Percentiles rank a stretch among this genome's conserved stretches.
phyloP scores from a whole-genome alignment of 2,888 invertebrate species.

The Malthinus flaveolus region DNA sequence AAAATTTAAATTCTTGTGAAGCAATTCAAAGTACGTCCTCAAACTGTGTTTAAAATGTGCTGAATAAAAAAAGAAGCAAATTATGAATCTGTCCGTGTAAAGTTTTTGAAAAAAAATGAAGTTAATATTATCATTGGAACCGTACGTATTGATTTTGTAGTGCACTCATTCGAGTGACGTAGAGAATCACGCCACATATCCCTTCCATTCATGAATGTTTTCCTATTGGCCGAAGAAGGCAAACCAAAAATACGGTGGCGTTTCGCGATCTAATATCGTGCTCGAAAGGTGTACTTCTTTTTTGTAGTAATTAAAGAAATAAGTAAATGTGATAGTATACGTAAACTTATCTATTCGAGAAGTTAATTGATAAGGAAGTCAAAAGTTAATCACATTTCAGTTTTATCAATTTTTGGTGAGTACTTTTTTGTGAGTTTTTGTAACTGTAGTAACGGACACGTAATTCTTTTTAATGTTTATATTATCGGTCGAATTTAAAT shows the following conservation, averaged over 20 bases:
- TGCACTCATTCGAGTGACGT: conserved; percentile 30
- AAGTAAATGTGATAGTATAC: conserved; percentile 17
- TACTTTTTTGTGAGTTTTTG: conserved; percentile 9
- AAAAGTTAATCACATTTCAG: conserved; percentile 13
- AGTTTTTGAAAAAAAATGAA: too few relatives aligned
- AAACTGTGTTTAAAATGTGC: too few relatives aligned
- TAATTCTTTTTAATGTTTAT: not conserved
- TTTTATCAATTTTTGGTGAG: conserved; percentile 12
- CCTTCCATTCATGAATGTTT: conserved; percentile 31
- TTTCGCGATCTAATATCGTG: conserved; percentile 19
- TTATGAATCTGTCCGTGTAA: too few relatives aligned
- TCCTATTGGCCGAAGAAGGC: conserved; percentile 32
- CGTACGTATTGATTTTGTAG: conserved; percentile 21
- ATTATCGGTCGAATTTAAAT: not conserved
- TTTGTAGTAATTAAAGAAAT: conserved; percentile 17
- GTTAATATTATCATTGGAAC: too few relatives aligned
- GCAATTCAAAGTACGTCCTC: not conserved
- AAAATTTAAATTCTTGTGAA: conserved; percentile 1
- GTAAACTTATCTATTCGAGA: conserved; percentile 12
- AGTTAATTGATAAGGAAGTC: conserved; percentile 23
- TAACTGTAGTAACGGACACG: conserved; percentile 5
- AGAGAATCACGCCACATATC: conserved; percentile 36
- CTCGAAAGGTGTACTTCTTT: conserved; percentile 18
- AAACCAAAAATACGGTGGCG: conserved; percentile 34
- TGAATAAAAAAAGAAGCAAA: too few relatives aligned